Percentiles rank a stretch among this genome's conserved stretches.
Evolutionary conservation across 2,888 invertebrate genomes (phyloP).

Genomic region (Melanargia galathea): DNA sequence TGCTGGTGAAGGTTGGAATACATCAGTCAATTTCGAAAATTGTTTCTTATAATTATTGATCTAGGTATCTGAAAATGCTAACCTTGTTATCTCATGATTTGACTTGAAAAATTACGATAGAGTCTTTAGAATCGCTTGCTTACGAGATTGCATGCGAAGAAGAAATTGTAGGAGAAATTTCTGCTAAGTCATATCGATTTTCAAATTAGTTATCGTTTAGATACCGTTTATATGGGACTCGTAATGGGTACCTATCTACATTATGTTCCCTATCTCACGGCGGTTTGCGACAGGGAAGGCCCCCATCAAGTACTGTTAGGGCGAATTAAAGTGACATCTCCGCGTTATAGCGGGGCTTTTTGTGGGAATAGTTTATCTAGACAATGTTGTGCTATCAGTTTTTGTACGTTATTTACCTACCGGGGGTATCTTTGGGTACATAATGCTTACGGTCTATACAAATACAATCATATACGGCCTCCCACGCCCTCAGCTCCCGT

Average conservation of each 20-base stretch:
- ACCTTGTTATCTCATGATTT: no score
- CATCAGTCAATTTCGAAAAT: no score
- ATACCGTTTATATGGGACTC: conserved; percentile 10
- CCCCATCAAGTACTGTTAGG: conserved; percentile 66
- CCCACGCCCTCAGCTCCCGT: no score
- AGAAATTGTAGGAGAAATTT: conserved; percentile 5
- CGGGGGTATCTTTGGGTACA: no score
- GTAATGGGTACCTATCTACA: conserved; percentile 23
- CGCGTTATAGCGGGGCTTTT: conserved; percentile 53
- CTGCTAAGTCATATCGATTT: conserved; percentile 19
- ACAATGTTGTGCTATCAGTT: conserved; percentile 26
- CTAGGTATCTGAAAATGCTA: no score
- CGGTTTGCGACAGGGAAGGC: conserved; percentile 36
- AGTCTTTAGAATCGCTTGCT: no score
- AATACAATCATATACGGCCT: no score
- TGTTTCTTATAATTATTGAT: no score
- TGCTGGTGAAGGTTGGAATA: no score
- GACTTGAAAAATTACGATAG: no score
- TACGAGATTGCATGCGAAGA: not conserved
- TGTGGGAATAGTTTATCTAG: conserved; percentile 36
- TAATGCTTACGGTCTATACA: no score
- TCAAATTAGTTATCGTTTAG: conserved; percentile 20
- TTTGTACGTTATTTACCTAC: no score
- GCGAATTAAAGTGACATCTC: conserved; percentile 68
- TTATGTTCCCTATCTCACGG: conserved; percentile 30